Conservation (phyloP, 2,888 invertebrate genomes). For the Mesorhabditis belari region DNA sequence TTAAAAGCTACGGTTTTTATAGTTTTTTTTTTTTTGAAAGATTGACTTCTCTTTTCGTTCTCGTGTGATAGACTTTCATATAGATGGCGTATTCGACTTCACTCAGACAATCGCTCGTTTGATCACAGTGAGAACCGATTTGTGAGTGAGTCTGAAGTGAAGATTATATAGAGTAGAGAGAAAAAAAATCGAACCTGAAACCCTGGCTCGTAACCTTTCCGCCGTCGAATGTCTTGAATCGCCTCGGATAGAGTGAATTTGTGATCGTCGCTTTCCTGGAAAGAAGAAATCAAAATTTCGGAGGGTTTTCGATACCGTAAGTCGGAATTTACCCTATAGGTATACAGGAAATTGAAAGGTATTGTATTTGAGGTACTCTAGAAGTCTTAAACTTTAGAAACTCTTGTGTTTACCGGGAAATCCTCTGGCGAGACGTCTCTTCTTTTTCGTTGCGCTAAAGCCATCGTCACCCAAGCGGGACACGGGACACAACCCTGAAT, state of each 20-base stretch:
- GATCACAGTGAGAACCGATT: conserved; percentile 21
- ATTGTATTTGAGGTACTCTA: too few relatives aligned
- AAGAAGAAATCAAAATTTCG: background rate
- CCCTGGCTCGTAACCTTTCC: conserved; percentile 33
- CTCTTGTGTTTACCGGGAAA: too few relatives aligned
- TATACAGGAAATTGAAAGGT: too few relatives aligned
- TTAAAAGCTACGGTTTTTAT: background rate
- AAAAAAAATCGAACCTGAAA: conserved; percentile 17
- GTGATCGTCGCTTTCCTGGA: background rate
- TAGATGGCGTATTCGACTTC: conserved; percentile 36
- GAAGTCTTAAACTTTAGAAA: too few relatives aligned
- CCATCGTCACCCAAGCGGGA: conserved; percentile 46
- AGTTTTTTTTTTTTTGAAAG: too few relatives aligned
- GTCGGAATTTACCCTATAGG: too few relatives aligned
- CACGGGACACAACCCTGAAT: conserved; percentile 39
- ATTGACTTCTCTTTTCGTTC: conserved; percentile 34
- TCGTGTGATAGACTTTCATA: conserved; percentile 36
- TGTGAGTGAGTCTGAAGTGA: too few relatives aligned
- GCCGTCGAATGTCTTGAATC: conserved; percentile 30
- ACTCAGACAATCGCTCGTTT: conserved; percentile 42
- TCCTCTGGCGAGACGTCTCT: background rate
- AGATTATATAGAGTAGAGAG: too few relatives aligned
- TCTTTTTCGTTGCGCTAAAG: conserved; percentile 34
- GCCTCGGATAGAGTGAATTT: conserved; percentile 28
- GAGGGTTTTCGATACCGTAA: background rate